Conservation (phyloP, 2,888 invertebrate genomes). For the Pseudococcus viburni region DNA sequence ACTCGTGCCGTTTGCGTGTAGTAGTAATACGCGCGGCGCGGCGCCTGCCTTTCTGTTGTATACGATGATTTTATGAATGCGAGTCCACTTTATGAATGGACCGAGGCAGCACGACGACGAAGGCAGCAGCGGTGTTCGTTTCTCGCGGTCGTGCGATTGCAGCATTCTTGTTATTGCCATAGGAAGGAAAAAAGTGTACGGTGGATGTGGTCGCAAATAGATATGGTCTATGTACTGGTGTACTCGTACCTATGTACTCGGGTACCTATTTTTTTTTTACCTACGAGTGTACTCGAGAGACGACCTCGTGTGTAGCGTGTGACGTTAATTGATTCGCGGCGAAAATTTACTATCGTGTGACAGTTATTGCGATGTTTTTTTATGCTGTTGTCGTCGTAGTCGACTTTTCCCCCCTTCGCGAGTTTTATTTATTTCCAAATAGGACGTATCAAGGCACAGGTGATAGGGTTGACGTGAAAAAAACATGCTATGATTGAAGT, state of each 20-base stretch:
- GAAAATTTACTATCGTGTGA: conserved; percentile 22
- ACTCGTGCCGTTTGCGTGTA: background rate
- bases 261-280: background rate
- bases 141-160: background rate
- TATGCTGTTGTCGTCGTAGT: background rate
- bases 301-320: background rate
- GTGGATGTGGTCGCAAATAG: background rate
- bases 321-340: conserved; percentile 24
- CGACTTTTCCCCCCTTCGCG: background rate
- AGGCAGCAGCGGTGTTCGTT: background rate
- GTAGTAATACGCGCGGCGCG: background rate
- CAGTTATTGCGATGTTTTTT: background rate
- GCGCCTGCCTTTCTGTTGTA: background rate
- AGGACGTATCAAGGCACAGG: background rate
- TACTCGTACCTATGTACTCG: too few relatives aligned
- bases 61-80: conserved; percentile 49
- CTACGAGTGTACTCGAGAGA: background rate
- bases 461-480: conserved; percentile 1
- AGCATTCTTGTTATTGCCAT: conserved; percentile 8
- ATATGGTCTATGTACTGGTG: too few relatives aligned
- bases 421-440: background rate
- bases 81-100: conserved; percentile 29
- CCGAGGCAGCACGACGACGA: background rate
- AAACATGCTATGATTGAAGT: background rate
- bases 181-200: conserved; percentile 4